Base-by-base conservation (phyloP, 2,888 invertebrate genomes). In the Hecatera dysodea region DNA sequence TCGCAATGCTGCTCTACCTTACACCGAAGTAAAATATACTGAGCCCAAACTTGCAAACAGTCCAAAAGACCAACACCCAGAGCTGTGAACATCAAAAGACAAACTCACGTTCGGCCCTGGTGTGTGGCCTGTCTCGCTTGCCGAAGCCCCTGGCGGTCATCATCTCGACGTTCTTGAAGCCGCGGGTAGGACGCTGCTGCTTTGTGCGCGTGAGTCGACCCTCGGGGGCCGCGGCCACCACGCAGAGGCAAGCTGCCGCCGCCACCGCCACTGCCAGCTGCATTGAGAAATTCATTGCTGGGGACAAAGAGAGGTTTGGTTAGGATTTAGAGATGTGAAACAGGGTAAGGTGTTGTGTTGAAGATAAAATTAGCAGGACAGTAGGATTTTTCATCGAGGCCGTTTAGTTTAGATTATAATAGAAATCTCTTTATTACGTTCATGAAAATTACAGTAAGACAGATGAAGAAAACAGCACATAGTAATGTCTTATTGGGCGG, bases 141-240 rank as follows among this genome's bases (percentile, higher is more conserved):
- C 97, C 97, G 87, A 97, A 97, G 62, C 97, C 97, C 80, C 97
- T 91, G 0, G 97, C 97, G 0, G 97, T 97, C 90, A 97, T 97
- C 92, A 97, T 96, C 85, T 97, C 96, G 69, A 96, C 96, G 89
- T 97, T 97, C 90, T 97, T 97, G 91, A 97, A 97, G 39, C 97
- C 97, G 64, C 97, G 95, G 39, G 97, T 97, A 0, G 97, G 96
- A 8, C 97, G 93, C 80, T 96, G 96, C 83, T 96, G 96, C 83
- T 96, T 96, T 75, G 92, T 88, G 73, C 96, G 88, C 3, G 90
- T 86, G 59, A 95, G 81, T 9, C 95, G 83, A 0, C 91, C 90
- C 50, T 95, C 94, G 0, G 94, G 93, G 0, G 93, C 93, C 2
- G 91, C 94, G 46, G 92, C 94, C 1, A 90, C 94, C 69, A 92